Base-by-base conservation (phyloP, 2,888 invertebrate species). In the Hirtodrosophila alboralis region DNA sequence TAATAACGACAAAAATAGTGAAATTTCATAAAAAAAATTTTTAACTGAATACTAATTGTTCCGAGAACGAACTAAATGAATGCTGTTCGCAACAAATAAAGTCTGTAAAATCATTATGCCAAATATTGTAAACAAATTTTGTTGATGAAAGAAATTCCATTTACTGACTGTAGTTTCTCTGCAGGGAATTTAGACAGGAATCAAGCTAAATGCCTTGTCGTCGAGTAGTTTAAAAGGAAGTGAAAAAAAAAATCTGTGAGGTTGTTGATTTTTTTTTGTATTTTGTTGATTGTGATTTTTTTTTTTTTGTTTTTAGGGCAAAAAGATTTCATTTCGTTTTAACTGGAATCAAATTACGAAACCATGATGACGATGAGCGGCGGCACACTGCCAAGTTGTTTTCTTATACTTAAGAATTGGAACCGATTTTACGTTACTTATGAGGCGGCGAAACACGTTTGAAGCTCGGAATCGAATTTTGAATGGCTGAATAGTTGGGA, bases 281-380 rank as follows among this genome's bases (percentile, higher is more conserved):
- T 40, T 57, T 14, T 34, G 4, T 45, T 13, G 23, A 41, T n/a
- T n/a, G n/a, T n/a, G n/a, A n/a, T 28, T 26, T 45, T 23, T 36
- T 14, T 10, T 12, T 33, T 60, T 44, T 44, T 48, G 23, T 58
- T 75, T 79, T 76, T 66, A 37, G 65, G 80, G 58, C 66, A 81
- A 68, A 62, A 63, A 75, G 74, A 79, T 70, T 67, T 85, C 66
- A 75, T 84, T 84, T 75, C 78, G 58, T 72, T 85, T 81, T 83
- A 81, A 74, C 85, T 76, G 85, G 85, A 85, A 85, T 85, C 67
- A 83, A 79, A 79, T 81, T 81, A 76, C 79, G 74, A 75, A 53
- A 64, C 64, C 56, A 38, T 10, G 16, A 45, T 12, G 14, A 43
- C 40, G 12, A 30, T 43, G 28, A 18, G 31, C 21, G 31, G 33